Base-by-base conservation (phyloP, 1,140 invertebrate genomes). In the Drosophila watanabei region DNA sequence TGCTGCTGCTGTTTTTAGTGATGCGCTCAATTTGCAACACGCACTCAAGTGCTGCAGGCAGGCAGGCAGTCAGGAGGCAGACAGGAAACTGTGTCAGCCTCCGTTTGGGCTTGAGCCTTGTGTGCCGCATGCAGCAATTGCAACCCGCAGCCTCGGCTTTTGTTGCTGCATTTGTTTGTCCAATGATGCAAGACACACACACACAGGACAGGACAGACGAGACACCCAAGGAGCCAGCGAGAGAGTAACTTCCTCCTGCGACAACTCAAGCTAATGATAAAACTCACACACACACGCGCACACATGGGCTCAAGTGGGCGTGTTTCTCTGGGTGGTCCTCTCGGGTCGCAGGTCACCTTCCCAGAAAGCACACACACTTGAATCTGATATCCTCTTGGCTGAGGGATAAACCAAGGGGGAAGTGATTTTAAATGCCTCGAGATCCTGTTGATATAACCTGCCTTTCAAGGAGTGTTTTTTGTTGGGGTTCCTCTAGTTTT, bases 21-120 rank as follows among this genome's bases (percentile, higher is more conserved):
- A 85, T 87, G 80, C 81, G 85, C 85, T 87, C 85, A 89, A 87
- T 87, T 87, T 89, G 78, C 81, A 80, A 87, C 80, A 87, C 80
- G 64, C 75, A 79, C 75, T 70, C 54, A 64, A 79, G 75, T 79
- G 66, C 66, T 63, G 75, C 48, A 76, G 60, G 54, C 56, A 14
- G 54, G 45, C 48, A 85, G 82, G 69, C 46, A 48, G 48, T 24
- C 48, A 30, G 46, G 13, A 76, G 46, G 56, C 57, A 32, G 56
- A 59, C 49, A 86, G 84, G 70, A 89, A 88, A 89, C 81, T 87
- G 72, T 87, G 84, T 84, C 83, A 80, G 70, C 35, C 51, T 75
- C 54, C 68, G 58, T 32, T 60, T 60, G 37, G 58, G 58, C n/a
- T 37, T 37, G 52, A 63, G 49, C 30, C 61, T 41, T 41, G 37